Percentiles rank a stretch among this genome's conserved stretches.
Evolutionary conservation across 2,113 vertebrate genomes (phyloP).

Genomic region (Anthoscopus minutus): DNA sequence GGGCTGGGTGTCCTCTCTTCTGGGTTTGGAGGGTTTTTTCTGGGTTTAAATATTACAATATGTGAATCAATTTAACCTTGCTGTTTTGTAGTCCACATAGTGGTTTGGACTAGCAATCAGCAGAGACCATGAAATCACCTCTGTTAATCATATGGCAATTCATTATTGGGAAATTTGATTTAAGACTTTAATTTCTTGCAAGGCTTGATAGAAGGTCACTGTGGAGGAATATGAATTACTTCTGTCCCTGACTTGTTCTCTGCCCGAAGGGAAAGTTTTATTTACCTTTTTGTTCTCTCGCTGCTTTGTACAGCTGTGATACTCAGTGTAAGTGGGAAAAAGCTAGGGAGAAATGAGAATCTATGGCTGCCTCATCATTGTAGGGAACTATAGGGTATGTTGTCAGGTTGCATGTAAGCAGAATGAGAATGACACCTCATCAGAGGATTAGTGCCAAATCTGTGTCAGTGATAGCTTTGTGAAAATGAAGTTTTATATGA

Average conservation of each 20-base stretch:
- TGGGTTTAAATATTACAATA: neutral
- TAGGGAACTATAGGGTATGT: neutral
- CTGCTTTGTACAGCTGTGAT: neutral
- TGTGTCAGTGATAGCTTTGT: neutral
- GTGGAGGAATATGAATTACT: neutral
- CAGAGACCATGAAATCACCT: neutral
- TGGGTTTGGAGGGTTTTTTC: rapidly evolving
- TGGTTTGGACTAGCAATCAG: neutral
- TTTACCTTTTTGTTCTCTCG: neutral
- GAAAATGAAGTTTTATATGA: neutral
- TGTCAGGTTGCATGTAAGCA: neutral
- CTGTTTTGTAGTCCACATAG: neutral
- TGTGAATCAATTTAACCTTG: neutral
- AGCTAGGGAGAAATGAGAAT: neutral
- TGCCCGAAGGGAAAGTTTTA: neutral
- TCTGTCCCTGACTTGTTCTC: neutral
- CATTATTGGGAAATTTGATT: neutral
- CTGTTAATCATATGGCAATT: neutral
- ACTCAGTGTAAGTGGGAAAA: neutral
- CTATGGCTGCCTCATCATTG: neutral
- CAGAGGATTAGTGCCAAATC: neutral
- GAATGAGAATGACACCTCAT: neutral
- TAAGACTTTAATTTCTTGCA: neutral
- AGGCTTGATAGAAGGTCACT: neutral
- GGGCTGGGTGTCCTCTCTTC: neutral